phyloP scores from a whole-genome alignment of 2,888 invertebrate species.

The Melanotus villosus region DNA sequence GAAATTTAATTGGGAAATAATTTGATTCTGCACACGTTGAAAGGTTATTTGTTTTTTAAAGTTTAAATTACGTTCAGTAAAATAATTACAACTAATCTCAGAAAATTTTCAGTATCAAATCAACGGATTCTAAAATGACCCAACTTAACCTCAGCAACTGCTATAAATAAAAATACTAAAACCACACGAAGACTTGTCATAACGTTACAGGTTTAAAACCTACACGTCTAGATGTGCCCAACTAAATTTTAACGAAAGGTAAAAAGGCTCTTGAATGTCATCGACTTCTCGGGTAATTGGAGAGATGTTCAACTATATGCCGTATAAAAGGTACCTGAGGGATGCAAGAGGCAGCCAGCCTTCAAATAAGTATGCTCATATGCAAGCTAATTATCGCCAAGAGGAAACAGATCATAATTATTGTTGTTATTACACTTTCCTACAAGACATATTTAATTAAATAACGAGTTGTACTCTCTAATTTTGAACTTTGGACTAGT shows the following conservation, averaged over 20 bases:
- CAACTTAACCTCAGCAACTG: background rate
- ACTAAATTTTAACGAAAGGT: slow-evolving; percentile 3
- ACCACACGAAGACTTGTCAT: background rate
- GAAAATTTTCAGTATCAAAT: no score
- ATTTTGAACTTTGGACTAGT: no score
- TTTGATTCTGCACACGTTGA: background rate
- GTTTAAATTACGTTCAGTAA: no score
- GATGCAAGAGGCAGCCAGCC: slow-evolving; percentile 3
- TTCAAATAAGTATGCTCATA: background rate
- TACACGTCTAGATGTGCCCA: background rate
- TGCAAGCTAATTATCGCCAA: slow-evolving; percentile 15
- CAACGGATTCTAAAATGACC: no score
- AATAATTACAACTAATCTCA: no score
- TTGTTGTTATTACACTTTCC: background rate
- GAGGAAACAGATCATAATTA: slow-evolving; percentile 12
- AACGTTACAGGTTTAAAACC: slow-evolving; percentile 8
- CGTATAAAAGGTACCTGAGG: slow-evolving; percentile 12
- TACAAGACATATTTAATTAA: background rate
- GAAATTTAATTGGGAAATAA: slow-evolving; percentile 6
- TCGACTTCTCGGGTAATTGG: slow-evolving; percentile 33
- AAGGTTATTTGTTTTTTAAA: background rate
- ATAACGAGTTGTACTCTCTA: background rate
- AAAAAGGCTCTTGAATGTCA: slow-evolving; percentile 27
- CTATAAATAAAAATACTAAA: background rate
- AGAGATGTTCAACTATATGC: slow-evolving; percentile 25